Conservation (phyloP, 1,140 invertebrate species). For the Theocolax elegans region DNA sequence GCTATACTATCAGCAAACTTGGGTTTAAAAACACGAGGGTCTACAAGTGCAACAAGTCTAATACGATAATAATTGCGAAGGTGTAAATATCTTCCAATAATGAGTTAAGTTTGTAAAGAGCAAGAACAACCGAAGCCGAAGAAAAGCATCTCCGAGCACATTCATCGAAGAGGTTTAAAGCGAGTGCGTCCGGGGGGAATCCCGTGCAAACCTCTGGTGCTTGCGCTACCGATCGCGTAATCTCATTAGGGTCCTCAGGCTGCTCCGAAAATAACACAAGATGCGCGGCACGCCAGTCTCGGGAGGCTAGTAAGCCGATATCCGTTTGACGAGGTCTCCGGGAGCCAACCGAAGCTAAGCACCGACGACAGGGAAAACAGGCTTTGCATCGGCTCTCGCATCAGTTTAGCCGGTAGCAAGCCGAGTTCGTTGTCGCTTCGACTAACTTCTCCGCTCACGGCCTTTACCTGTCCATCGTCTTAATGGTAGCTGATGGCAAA, state of each 20-base stretch:
- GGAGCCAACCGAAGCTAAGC: slow-evolving; percentile 38
- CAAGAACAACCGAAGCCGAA: no score
- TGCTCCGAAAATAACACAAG: slow-evolving; percentile 34
- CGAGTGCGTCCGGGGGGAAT: neutral
- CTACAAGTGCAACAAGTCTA: no score
- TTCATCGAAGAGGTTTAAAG: neutral
- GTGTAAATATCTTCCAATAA: no score
- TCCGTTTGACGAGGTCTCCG: slow-evolving; percentile 5
- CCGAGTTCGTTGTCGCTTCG: slow-evolving; percentile 10
- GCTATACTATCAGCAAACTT: no score
- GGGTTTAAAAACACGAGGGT: no score
- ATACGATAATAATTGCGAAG: no score
- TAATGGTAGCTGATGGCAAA: slow-evolving; percentile 22
- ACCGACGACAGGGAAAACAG: slow-evolving; percentile 47
- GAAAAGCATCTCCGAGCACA: no score
- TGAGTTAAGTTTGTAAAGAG: no score
- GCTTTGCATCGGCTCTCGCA: slow-evolving; percentile 46
- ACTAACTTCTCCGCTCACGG: slow-evolving; percentile 7
- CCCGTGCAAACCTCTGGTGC: neutral
- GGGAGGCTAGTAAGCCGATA: slow-evolving; percentile 45
- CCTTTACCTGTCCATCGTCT: neutral
- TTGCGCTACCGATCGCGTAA: slow-evolving; percentile 33
- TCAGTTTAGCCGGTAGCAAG: slow-evolving; percentile 49
- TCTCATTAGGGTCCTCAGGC: slow-evolving; percentile 38
- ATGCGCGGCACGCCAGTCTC: neutral